phyloP scores from a whole-genome alignment of 1,140 invertebrate genomes.

The Chironomus striatipennis region DNA sequence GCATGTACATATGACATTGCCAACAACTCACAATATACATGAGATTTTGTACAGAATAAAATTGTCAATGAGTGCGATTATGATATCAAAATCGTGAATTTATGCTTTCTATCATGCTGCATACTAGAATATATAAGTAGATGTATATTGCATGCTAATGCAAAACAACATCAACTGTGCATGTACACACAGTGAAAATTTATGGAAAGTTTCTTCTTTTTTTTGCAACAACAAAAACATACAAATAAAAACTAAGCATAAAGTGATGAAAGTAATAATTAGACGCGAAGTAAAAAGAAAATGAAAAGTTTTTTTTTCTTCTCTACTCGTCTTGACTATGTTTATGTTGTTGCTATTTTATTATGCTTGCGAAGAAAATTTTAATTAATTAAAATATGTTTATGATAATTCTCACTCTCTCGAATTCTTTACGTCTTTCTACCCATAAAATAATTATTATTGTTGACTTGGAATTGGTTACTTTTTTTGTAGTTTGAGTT shows the following conservation, averaged over 20 bases:
- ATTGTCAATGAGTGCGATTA: not conserved
- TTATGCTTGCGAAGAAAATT: not conserved
- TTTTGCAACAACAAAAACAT: not conserved
- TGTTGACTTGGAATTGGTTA: no score
- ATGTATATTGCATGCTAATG: not conserved
- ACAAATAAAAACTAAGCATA: not conserved
- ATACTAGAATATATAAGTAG: not conserved
- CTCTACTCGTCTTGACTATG: no score
- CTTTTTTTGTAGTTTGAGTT: no score
- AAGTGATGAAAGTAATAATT: conserved; percentile 14
- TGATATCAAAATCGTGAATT: not conserved
- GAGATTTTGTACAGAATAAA: not conserved
- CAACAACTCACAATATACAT: not conserved
- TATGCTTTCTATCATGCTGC: not conserved
- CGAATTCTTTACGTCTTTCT: not conserved
- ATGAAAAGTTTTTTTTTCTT: not conserved
- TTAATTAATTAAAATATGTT: conserved; percentile 16
- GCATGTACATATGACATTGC: not conserved
- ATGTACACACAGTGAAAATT: not conserved
- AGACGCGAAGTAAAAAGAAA: not conserved
- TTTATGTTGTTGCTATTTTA: not conserved
- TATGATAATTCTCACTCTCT: not conserved
- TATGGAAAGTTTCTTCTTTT: not conserved
- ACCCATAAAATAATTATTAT: not conserved
- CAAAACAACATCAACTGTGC: not conserved